Evolutionary conservation across 2,888 invertebrate species (phyloP).

Genomic region (Polietes domitor): DNA sequence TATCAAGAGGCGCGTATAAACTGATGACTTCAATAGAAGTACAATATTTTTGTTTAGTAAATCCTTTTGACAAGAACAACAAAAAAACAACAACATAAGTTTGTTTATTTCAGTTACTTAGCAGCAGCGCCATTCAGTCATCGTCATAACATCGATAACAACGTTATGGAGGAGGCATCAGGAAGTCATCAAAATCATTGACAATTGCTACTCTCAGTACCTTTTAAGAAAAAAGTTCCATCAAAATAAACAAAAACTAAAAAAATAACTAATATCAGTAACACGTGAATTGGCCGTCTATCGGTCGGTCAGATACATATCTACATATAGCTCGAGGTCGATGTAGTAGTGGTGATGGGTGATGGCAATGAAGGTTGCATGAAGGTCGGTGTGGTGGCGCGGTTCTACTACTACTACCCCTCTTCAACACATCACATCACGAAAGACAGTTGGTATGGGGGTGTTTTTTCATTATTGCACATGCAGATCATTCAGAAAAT

Average conservation of each 20-base stretch:
- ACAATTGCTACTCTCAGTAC: background rate
- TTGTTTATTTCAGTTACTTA: constrained; percentile 76
- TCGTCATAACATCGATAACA: background rate
- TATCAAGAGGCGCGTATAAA: constrained; percentile 47
- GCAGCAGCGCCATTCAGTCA: constrained; percentile 72
- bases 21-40: constrained; percentile 28
- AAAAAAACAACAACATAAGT: constrained; percentile 21
- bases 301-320: constrained; percentile 57
- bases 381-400: constrained; percentile 77
- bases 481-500: background rate
- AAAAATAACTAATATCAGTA: constrained; percentile 36
- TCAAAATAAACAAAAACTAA: too few species aligned
- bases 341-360: constrained; percentile 68
- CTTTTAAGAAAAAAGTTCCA: too few species aligned
- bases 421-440: background rate
- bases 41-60: constrained; percentile 60
- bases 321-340: too few species aligned
- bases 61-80: constrained; percentile 27
- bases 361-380: constrained; percentile 77
- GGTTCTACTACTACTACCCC: background rate
- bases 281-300: constrained; percentile 45
- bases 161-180: background rate
- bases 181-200: background rate
- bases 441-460: background rate
- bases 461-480: background rate